phyloP scores from a whole-genome alignment of 2,888 invertebrate species.

The Tortrix viridana region DNA sequence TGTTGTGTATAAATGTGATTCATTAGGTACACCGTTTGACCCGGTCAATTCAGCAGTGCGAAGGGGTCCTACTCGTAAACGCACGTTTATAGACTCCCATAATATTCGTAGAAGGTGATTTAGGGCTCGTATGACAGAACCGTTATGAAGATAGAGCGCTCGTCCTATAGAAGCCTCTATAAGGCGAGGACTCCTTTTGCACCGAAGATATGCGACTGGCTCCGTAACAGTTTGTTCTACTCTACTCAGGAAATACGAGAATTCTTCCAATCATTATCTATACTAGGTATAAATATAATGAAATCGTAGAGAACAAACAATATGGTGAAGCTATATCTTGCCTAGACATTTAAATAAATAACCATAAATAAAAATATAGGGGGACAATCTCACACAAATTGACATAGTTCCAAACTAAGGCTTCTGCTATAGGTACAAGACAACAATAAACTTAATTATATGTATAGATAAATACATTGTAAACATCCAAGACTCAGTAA shows the following conservation, averaged over 20 bases:
- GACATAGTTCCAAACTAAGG: too few relatives aligned
- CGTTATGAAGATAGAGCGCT: constrained; percentile 57
- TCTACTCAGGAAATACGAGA: constrained; percentile 2
- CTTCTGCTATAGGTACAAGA: too few relatives aligned
- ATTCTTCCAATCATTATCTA: constrained; percentile 8
- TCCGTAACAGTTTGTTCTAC: constrained; percentile 16
- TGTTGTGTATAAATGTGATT: too few relatives aligned
- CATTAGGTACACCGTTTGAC: background rate
- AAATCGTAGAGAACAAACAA: constrained; percentile 4
- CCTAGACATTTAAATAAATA: too few relatives aligned
- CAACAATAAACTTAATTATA: too few relatives aligned
- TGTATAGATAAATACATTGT: too few relatives aligned
- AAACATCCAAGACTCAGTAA: too few relatives aligned
- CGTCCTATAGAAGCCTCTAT: constrained; percentile 45
- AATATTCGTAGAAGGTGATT: constrained; percentile 55
- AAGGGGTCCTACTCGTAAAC: too few relatives aligned
- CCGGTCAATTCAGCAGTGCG: background rate
- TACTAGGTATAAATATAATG: background rate
- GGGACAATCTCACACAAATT: too few relatives aligned
- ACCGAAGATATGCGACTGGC: constrained; percentile 11
- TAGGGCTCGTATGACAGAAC: constrained; percentile 55
- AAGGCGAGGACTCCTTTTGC: constrained; percentile 40
- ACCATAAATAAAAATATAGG: too few relatives aligned
- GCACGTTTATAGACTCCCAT: constrained; percentile 35
- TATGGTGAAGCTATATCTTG: background rate